A percentile compares a stretch with the other conserved stretches of the same genome.
Evolutionary conservation across 2,888 invertebrate genomes (phyloP).

Genomic region (Epinotia nisella): DNA sequence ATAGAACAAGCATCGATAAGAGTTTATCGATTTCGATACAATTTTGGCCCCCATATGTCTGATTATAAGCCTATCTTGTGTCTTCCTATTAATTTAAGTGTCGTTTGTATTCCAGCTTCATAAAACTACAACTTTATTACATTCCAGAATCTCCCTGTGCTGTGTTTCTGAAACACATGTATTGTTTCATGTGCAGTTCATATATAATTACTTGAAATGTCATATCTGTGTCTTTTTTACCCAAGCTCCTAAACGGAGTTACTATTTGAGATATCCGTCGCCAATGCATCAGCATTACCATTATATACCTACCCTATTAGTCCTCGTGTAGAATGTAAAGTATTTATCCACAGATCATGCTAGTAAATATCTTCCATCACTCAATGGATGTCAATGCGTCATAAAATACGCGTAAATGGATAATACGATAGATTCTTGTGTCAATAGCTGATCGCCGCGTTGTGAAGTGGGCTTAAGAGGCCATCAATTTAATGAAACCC

Average conservation of each 20-base stretch:
- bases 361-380: slow-evolving; percentile 19
- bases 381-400: slow-evolving; percentile 38
- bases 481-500: slow-evolving; percentile 74
- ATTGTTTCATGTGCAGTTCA: neutral
- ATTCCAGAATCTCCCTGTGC: too few species aligned
- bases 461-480: slow-evolving; percentile 63
- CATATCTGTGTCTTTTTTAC: neutral
- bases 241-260: neutral
- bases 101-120: neutral
- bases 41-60: too few species aligned
- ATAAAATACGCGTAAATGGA: slow-evolving; percentile 49
- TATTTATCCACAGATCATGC: slow-evolving; percentile 8
- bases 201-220: neutral
- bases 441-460: slow-evolving; percentile 70
- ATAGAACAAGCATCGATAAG: too few species aligned
- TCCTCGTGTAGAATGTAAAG: slow-evolving; percentile 12
- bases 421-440: slow-evolving; percentile 56
- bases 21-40: too few species aligned
- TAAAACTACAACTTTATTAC: neutral
- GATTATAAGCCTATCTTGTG: neutral
- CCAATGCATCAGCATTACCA: slow-evolving; percentile 23
- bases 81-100: neutral
- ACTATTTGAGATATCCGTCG: slow-evolving; percentile 8
- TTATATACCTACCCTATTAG: slow-evolving; percentile 5
- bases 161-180: neutral